Evolutionary conservation across 1,140 invertebrate species (phyloP), one percentile per base, ranked within the genome.

Genomic region (Pogonomyrmex californicus): DNA sequence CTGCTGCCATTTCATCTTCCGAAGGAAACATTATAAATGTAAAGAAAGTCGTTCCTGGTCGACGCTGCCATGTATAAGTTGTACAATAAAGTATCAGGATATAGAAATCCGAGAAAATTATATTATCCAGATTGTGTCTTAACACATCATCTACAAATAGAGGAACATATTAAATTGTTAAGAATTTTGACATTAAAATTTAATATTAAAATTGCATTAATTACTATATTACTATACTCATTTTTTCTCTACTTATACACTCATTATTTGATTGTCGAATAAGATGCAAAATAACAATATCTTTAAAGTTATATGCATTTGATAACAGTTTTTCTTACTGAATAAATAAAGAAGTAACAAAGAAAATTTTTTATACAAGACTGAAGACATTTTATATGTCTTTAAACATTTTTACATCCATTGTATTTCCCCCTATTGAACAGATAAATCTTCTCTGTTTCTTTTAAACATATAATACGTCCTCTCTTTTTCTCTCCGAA

Each of bases 1-100:
- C 38, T 38, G 23, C n/a, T 73, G 23, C 17, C 23, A 17, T 83
- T 83, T 7, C 14, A 75, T 62, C 54, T 60, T 75, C 4, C 65
- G 23, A n/a, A 63, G n/a, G 12, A 44, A 68, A 38, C 5, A 62
- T 60, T 23, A 47, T 23, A 73, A n/a, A 51, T 65, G 51, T 51
- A 14, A 23, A 58, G 9, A 1, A 1, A 23, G 3, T 47, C 3
- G 0, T 17, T 30, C 58, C 6, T 36, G 30, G 23, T 23, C 23
- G 2, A 54, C 12, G 36, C 30, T 51, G 41, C 6, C 49, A 33
- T 47, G 30, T 3, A 51, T 56, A 56, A 14, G 17, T 73, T 73
- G 0, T 36, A 38, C 9, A 41, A 56, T 65, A n/a, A 65, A 41
- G 41, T 36, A 47, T 30, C 4, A 71, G 10, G 4, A 17, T 54